Conservation (phyloP, 2,888 invertebrate species). For the Scrobipalpa atriplicella region DNA sequence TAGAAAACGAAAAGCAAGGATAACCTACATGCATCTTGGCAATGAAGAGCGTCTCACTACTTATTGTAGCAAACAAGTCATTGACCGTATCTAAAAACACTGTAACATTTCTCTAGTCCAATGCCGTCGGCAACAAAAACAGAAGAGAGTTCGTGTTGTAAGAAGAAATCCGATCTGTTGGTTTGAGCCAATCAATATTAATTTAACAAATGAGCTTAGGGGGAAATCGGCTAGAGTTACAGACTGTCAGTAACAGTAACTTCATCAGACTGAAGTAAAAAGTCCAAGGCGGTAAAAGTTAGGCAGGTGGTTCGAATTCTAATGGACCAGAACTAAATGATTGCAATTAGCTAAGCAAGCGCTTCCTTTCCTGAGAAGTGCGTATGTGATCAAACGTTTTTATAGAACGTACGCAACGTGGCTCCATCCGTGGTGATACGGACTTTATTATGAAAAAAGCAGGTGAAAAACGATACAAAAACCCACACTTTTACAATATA, state of each 20-base stretch:
- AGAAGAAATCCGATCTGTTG: constrained; percentile 32
- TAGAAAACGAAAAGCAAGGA: neutral
- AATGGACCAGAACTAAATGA: constrained; percentile 11
- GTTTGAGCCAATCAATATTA: constrained; percentile 48
- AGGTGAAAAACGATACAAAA: too few species aligned
- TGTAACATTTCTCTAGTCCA: constrained; percentile 23
- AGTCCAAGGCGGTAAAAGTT: neutral
- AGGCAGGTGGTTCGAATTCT: neutral
- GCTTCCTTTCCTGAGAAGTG: neutral
- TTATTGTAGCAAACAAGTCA: neutral
- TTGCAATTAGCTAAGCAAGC: constrained; percentile 3
- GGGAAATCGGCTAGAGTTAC: constrained; percentile 38
- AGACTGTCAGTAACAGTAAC: neutral
- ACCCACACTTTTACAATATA: too few species aligned
- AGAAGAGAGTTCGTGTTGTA: constrained; percentile 1
- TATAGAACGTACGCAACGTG: neutral
- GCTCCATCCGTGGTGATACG: too few species aligned
- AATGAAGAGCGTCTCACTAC: neutral
- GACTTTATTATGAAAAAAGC: too few species aligned
- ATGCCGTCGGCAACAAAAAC: constrained; percentile 19
- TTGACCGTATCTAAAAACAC: constrained; percentile 19
- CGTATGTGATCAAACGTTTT: neutral
- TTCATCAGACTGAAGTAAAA: constrained; percentile 7
- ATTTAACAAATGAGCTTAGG: constrained; percentile 49
- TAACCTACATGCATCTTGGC: constrained; percentile 2